Percentiles rank a stretch among this genome's conserved stretches.
These are phyloP conservation scores for Drosophila parabipectinata DNA, from an alignment of 1,140 invertebrate genomes.

Conservation along the genomic window DNA sequence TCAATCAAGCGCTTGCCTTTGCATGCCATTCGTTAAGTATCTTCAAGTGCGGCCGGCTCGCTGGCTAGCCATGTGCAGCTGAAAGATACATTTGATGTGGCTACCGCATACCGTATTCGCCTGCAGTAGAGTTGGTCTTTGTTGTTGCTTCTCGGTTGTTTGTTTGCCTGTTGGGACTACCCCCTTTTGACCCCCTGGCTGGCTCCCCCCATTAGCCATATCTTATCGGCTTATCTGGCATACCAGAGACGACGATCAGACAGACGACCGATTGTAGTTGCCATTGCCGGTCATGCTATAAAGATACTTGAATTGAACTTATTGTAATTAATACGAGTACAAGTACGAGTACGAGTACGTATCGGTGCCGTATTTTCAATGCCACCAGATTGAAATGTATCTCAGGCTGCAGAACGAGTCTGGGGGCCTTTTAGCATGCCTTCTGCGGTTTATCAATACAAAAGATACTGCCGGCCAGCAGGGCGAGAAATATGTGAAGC, in stretches of 20 bases:
- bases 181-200: too few species aligned
- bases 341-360: not conserved
- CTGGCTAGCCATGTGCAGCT: slow-evolving; percentile 41
- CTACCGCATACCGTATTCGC: slow-evolving; percentile 8
- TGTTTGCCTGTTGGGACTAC: slow-evolving; percentile 7
- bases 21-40: slow-evolving; percentile 33
- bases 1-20: slow-evolving; percentile 46
- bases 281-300: slow-evolving; percentile 31
- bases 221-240: slow-evolving; percentile 71
- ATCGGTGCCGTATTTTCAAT: slow-evolving; percentile 33
- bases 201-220: slow-evolving; percentile 21
- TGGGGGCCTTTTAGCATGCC: slow-evolving; percentile 38
- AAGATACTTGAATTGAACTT: slow-evolving; percentile 68
- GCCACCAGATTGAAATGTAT: slow-evolving; percentile 55
- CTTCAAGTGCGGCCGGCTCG: slow-evolving; percentile 30
- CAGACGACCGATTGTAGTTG: slow-evolving; percentile 44
- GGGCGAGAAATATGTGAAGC: slow-evolving; percentile 43
- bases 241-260: slow-evolving; percentile 45
- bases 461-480: slow-evolving; percentile 22
- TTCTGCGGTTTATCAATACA: slow-evolving; percentile 69
- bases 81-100: slow-evolving; percentile 36
- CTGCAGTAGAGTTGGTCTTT: slow-evolving; percentile 20
- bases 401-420: slow-evolving; percentile 40
- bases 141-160: slow-evolving; percentile 1
- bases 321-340: slow-evolving; percentile 69